Evolutionary conservation across 1,140 invertebrate species (phyloP).

Genomic region (Bombus confusus): DNA sequence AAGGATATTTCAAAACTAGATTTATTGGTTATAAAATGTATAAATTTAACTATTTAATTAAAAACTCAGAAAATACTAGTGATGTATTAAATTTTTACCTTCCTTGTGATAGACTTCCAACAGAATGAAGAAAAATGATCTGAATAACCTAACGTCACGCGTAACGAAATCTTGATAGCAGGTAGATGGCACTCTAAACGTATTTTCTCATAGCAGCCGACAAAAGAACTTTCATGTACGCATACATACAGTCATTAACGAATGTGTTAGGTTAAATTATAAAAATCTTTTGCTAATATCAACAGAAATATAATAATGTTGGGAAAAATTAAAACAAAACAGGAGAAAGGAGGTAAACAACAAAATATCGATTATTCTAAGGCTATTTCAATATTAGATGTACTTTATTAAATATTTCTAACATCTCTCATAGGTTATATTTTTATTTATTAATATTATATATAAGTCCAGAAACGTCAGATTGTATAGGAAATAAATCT

Average conservation of each 20-base stretch:
- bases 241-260: conserved; percentile 4
- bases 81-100: not conserved
- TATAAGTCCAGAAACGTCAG: not conserved
- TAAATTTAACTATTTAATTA: not conserved
- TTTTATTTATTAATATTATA: conserved; percentile 26
- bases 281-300: conserved; percentile 9
- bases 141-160: not conserved
- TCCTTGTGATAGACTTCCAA: rapidly evolving
- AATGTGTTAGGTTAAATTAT: conserved; percentile 58
- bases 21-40: not conserved
- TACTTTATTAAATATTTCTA: not conserved
- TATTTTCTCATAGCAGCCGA: conserved; percentile 9
- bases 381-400: not conserved
- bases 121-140: not conserved
- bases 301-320: conserved; percentile 67
- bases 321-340: conserved; percentile 72
- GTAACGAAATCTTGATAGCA: not conserved
- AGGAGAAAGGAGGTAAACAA: conserved; percentile 74
- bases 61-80: no score
- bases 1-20: not conserved
- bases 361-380: conserved; percentile 24
- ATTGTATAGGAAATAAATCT: not conserved
- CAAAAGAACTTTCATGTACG: not conserved
- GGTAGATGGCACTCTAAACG: conserved; percentile 16
- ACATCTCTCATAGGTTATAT: conserved; percentile 47